These are phyloP conservation scores for Drosophila neocordata DNA, from an alignment of 1,140 invertebrate genomes.

Conservation along the genomic window DNA sequence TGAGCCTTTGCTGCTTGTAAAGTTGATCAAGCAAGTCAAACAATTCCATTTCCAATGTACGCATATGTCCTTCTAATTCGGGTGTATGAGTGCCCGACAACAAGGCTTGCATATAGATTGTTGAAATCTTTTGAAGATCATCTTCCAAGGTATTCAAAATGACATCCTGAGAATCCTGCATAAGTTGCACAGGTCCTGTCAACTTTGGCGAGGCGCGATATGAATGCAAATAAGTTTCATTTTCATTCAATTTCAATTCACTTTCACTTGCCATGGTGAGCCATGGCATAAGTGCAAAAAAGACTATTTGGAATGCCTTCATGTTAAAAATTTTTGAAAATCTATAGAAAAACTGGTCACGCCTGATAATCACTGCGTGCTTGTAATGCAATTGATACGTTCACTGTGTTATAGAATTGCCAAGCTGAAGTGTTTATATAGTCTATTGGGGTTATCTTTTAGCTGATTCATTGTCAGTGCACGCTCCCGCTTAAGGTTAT, in stretches of 20 bases:
- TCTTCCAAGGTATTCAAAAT: slow-evolving; percentile 58
- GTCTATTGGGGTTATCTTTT: slow-evolving; percentile 41
- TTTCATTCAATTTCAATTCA: not conserved
- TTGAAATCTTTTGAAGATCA: slow-evolving; percentile 61
- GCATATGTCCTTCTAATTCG: slow-evolving; percentile 60
- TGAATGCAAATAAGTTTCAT: slow-evolving; percentile 6
- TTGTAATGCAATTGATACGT: slow-evolving; percentile 35
- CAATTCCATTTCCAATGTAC: slow-evolving; percentile 62
- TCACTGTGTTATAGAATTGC: not conserved
- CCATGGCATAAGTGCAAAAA: not conserved
- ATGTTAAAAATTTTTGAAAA: slow-evolving; percentile 2
- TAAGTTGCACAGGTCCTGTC: slow-evolving; percentile 43
- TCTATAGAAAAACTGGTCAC: slow-evolving; percentile 34
- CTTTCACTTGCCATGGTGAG: slow-evolving; percentile 11
- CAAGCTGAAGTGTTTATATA: slow-evolving; percentile 41
- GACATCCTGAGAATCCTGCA: slow-evolving; percentile 44
- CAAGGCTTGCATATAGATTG: slow-evolving; percentile 71
- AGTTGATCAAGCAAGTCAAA: slow-evolving; percentile 69
- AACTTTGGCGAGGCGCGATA: slow-evolving; percentile 59
- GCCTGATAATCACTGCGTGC: slow-evolving; percentile 71
- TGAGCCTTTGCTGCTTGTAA: slow-evolving; percentile 65
- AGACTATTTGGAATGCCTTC: not conserved
- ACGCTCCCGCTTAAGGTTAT: slow-evolving; percentile 33
- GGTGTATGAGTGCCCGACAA: slow-evolving; percentile 68
- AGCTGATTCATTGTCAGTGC: slow-evolving; percentile 20